phyloP scores from a whole-genome alignment of 2,888 invertebrate genomes.

The Cephus spinipes region DNA sequence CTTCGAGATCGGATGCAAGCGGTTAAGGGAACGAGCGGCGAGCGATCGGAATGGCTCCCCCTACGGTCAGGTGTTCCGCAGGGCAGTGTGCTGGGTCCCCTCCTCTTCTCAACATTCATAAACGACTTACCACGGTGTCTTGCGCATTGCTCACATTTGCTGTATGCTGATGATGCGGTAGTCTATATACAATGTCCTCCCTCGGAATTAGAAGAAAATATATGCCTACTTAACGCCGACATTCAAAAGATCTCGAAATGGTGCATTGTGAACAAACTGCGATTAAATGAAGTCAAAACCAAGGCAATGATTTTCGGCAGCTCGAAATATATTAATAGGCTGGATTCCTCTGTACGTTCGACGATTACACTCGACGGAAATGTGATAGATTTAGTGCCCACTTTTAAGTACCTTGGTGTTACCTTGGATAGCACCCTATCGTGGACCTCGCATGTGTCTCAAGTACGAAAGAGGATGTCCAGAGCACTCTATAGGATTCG shows the following conservation, averaged over 20 bases:
- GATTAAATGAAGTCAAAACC: slow-evolving; percentile 5
- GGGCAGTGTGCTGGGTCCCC: slow-evolving; percentile 17
- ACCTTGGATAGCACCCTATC: slow-evolving; percentile 11
- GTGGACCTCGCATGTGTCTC: slow-evolving; percentile 8
- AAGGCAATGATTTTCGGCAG: slow-evolving; percentile 12
- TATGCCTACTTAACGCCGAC: not conserved
- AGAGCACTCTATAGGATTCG: slow-evolving; percentile 8
- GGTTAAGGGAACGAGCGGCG: not conserved
- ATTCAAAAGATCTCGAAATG: not conserved
- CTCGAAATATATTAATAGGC: not conserved
- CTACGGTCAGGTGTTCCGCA: slow-evolving; percentile 12
- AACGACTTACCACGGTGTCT: slow-evolving; percentile 4
- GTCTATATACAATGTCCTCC: slow-evolving; percentile 4
- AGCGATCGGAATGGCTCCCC: slow-evolving; percentile 1
- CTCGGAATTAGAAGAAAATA: not conserved
- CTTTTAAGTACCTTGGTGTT: slow-evolving; percentile 5
- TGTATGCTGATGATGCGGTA: slow-evolving; percentile 13
- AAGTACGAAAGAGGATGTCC: slow-evolving; percentile 2
- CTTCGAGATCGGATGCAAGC: too few relatives aligned
- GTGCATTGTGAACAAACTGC: not conserved
- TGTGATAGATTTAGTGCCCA: not conserved
- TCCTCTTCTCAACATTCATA: slow-evolving; percentile 17
- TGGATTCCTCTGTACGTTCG: not conserved
- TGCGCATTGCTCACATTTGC: not conserved
- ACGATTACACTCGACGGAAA: not conserved